phyloP scores from a whole-genome alignment of 2,113 vertebrate species.

The Anguilla japonica region DNA sequence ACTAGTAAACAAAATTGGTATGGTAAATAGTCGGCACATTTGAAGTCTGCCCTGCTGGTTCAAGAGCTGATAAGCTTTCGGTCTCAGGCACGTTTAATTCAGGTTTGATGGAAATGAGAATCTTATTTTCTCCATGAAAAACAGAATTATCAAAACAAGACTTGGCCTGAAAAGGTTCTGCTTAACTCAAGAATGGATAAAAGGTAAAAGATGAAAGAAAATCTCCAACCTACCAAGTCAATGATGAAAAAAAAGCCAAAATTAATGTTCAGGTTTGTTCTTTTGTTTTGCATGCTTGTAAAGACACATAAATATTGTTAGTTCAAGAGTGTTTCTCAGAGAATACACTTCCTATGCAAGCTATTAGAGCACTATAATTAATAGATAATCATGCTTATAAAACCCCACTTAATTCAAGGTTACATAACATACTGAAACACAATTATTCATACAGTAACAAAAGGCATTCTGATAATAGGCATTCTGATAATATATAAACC shows the following conservation, averaged over 20 bases:
- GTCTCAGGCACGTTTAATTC: conserved; percentile 1
- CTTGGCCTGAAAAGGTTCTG: neutral
- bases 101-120: neutral
- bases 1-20: neutral
- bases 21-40: neutral
- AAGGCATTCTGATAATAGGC: too few relatives aligned
- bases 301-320: neutral
- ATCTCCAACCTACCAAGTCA: neutral
- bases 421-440: neutral
- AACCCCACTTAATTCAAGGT: neutral
- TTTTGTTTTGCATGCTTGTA: neutral
- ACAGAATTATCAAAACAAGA: conserved; percentile 3
- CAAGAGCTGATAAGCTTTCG: neutral
- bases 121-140: neutral
- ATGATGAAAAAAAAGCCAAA: neutral
- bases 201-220: neutral
- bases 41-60: neutral
- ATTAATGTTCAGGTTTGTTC: conserved; percentile 1
- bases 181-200: neutral
- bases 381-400: conserved; percentile 11
- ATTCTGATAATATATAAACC: neutral
- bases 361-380: neutral
- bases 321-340: neutral
- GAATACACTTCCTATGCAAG: neutral
- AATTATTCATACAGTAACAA: neutral